These are phyloP conservation scores for Ciconia nigra DNA, from an alignment of 2,797 vertebrate species.

Conservation along the genomic window DNA sequence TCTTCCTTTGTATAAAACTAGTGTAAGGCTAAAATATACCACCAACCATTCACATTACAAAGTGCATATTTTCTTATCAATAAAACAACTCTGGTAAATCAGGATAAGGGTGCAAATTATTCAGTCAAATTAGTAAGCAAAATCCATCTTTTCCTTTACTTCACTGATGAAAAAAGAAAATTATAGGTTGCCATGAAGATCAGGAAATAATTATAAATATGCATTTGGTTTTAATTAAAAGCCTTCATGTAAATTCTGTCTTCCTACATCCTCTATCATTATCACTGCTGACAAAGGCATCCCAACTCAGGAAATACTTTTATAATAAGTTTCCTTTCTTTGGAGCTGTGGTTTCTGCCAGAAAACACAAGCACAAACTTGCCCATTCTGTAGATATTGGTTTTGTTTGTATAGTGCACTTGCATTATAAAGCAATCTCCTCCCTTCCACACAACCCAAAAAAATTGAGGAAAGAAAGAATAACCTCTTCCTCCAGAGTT, in stretches of 20 bases:
- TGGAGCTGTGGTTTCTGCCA: background rate
- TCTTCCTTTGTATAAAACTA: background rate
- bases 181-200: background rate
- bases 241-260: background rate
- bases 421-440: background rate
- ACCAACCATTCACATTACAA: background rate
- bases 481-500: background rate
- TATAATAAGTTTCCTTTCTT: background rate
- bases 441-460: background rate
- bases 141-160: background rate
- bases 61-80: background rate
- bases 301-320: background rate
- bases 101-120: background rate
- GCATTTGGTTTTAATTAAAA: conserved; percentile 18
- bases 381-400: background rate
- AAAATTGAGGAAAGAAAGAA: background rate
- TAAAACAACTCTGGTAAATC: background rate
- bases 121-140: background rate
- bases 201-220: background rate
- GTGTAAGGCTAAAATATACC: background rate
- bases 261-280: background rate
- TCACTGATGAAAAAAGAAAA: background rate
- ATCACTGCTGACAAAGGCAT: background rate
- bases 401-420: background rate
- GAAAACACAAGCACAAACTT: background rate